phyloP scores from a whole-genome alignment of 1,140 invertebrate genomes.

The Drosophila takahashii region DNA sequence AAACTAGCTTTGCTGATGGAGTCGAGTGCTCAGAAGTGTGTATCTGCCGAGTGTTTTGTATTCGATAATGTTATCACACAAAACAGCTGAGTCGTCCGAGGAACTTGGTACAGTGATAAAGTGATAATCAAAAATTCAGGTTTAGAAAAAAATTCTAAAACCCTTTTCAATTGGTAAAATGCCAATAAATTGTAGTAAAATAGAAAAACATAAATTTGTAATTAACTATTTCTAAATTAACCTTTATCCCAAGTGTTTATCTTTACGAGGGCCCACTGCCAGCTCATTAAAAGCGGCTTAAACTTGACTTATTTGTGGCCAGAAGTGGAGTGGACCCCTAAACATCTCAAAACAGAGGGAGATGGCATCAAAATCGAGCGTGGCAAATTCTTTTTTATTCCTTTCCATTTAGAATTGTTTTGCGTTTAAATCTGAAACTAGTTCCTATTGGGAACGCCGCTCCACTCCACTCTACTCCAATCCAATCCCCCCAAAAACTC shows the following conservation, averaged over 20 bases:
- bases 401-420: constrained; percentile 51
- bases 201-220: background rate
- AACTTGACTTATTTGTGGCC: constrained; percentile 54
- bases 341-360: constrained; percentile 17
- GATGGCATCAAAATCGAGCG: constrained; percentile 16
- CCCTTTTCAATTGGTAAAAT: background rate
- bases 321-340: constrained; percentile 38
- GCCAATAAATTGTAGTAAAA: background rate
- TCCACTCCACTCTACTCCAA: background rate
- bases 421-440: constrained; percentile 53
- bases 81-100: constrained; percentile 37
- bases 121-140: background rate
- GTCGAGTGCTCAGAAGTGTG: constrained; percentile 41
- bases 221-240: background rate
- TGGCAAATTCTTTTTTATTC: constrained; percentile 39
- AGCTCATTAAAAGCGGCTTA: constrained; percentile 51
- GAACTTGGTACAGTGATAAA: constrained; percentile 5
- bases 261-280: constrained; percentile 23
- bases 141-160: background rate
- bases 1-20: constrained; percentile 40
- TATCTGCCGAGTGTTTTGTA: constrained; percentile 41
- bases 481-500: background rate
- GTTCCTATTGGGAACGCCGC: constrained; percentile 41
- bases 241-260: background rate
- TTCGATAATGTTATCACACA: constrained; percentile 59